Base-by-base conservation (phyloP, 1,140 invertebrate species). In the Heliconius nattereri region DNA sequence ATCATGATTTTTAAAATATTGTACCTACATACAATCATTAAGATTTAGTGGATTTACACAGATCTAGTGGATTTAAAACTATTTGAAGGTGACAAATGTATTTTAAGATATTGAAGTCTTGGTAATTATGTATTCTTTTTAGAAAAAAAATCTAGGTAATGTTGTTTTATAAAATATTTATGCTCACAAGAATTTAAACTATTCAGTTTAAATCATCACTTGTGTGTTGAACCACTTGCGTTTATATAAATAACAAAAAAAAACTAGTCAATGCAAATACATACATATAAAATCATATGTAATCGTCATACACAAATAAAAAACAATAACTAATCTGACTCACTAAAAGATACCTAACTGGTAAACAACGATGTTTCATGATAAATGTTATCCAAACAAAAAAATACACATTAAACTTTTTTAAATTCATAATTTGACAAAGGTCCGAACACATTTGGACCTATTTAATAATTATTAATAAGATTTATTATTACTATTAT, bases 361-460 rank as follows among this genome's bases (percentile, higher is more conserved):
- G 89, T 89, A 90, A 89, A 89, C 86, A 90, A 87, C 81, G 60
- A 60, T 70, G 71, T 79, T 71, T 35, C 80, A 83, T 76, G 77
- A 84, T 66, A 87, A 76, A 78, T 83, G 82, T 84, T 81, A 83
- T 83, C 80, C 80, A 79, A 84, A 83, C 71, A 66, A 76, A 79
- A 71, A 71, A 72, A 79, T 75, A 71, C 32, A 66, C 26, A 66
- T 26, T 57, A 35, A 35, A n/a, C 9, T 60, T 23, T 60, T 60
- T 60, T 60, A 26, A 2, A 20, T 54, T 19, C 20, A 45, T 45
- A 45, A 45, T 45, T 45, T 45, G 40, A 29, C 26, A 66, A 29
- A 66, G 60, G 13, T 16, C 26, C 60, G 23, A 26, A 29, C 11
- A 29, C 0, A 29, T 66, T 32, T 16, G 23, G 60, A 66, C 60